Base-by-base conservation (phyloP, 2,113 vertebrate species). In the Bambusicola thoracicus region DNA sequence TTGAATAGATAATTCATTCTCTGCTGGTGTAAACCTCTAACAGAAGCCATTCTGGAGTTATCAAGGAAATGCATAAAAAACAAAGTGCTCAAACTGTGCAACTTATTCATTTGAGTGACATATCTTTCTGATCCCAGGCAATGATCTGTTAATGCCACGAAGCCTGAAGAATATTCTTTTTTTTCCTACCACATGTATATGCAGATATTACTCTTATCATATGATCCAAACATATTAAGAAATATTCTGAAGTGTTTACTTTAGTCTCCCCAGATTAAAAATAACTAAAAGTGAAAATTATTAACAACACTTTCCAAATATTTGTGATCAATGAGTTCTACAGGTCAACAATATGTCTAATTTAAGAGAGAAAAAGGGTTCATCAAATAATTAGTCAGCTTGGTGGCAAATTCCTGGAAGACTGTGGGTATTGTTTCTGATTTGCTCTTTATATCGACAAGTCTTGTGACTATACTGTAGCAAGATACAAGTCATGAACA, bases 381-480 rank as follows among this genome's bases (percentile, higher is more conserved):
- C 84, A n/a, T 75, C 83, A 82, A 13, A 83, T 48, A 81, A 75
- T 68, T 56, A 80, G 65, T 74, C 73, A 74, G 34, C 75, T 51
- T 93, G 36, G 81, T 2, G 10, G n/a, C n/a, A 88, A 93, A 93
- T 77, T 84, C 51, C 20, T 84, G 21, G 49, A 90, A 59, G 73
- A 89, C 92, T 90, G 56, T 0, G 0, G 38, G n/a, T 88, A 85
- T 68, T 89, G 77, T 87, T 90, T 95, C 93, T 92, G 66, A 88
- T 81, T 93, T 93, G 56, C 32, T 90, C 46, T 96, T 95, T 91
- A 90, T 83, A 87, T 92, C 92, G 85, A 85, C 68, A 56, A 75
- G 24, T 27, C 61, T 86, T 74, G 69, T 82, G 87, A 63, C 80
- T 69, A 75, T 91, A 80, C 89, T 69, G 38, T 85, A 85, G 74